Conservation (phyloP, 1,140 invertebrate genomes). For the Bombus balteatus region DNA sequence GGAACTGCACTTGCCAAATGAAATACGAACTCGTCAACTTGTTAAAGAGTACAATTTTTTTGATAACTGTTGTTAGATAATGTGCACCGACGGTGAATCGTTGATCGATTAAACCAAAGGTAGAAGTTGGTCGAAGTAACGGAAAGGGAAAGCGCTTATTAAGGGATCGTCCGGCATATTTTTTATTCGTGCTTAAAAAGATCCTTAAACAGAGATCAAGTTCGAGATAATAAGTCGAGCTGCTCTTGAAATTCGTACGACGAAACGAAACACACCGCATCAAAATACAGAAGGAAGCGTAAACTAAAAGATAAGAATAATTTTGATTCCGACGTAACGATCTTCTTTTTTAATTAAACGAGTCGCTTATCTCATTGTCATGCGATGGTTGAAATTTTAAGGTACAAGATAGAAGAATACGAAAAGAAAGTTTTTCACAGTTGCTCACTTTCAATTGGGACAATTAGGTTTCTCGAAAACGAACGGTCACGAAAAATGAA, state of each 20-base stretch:
- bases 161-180: not conserved
- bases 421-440: too few species aligned
- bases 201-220: not conserved
- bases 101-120: not conserved
- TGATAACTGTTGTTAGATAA: slow-evolving; percentile 61
- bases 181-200: not conserved
- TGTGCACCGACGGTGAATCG: slow-evolving; percentile 11
- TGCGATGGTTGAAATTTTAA: not conserved
- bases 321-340: not conserved
- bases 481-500: not conserved
- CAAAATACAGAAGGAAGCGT: not conserved
- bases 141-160: not conserved
- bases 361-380: not conserved
- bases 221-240: not conserved
- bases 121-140: not conserved
- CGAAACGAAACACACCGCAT: not conserved
- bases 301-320: not conserved
- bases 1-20: not conserved
- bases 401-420: not conserved
- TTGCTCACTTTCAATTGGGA: not conserved
- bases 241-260: not conserved
- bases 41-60: slow-evolving; percentile 16
- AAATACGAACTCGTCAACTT: not conserved
- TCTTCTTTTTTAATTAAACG: not conserved
- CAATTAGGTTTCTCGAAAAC: too few species aligned